Evolutionary conservation across 2,113 vertebrate genomes (phyloP).

Genomic region (Grus americana): DNA sequence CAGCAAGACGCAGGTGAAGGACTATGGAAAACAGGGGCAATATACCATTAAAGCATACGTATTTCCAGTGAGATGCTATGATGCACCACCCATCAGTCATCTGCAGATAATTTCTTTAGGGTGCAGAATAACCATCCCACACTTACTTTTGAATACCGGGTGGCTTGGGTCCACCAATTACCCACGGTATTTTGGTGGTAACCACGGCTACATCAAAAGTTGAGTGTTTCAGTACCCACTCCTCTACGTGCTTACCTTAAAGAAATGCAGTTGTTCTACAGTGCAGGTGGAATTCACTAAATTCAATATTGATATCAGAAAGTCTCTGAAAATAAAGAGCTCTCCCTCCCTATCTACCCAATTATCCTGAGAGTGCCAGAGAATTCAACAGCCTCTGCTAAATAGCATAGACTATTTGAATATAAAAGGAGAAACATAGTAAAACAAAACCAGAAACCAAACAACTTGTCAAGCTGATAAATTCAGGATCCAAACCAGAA

Average conservation of each 20-base stretch:
- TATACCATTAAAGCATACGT: neutral
- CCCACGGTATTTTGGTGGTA: neutral
- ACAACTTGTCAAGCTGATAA: neutral
- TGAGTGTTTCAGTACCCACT: neutral
- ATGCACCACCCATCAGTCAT: neutral
- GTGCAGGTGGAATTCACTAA: constrained; percentile 13
- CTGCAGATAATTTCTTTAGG: neutral
- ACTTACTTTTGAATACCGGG: neutral
- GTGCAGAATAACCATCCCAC: neutral
- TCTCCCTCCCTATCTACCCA: neutral
- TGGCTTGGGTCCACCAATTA: neutral
- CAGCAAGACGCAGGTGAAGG: neutral
- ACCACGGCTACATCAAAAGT: neutral
- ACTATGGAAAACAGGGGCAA: neutral
- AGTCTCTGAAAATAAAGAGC: constrained; percentile 14
- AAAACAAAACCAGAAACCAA: neutral
- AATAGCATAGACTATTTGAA: neutral
- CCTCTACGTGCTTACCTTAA: neutral
- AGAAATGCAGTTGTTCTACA: constrained; percentile 22
- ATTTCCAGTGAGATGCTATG: neutral
- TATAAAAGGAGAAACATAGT: neutral
- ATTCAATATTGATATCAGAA: neutral
- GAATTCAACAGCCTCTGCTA: neutral
- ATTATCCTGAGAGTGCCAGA: neutral
- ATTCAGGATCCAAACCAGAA: neutral